phyloP scores from a whole-genome alignment of 2,113 vertebrate species.

The Rhea pennata region DNA sequence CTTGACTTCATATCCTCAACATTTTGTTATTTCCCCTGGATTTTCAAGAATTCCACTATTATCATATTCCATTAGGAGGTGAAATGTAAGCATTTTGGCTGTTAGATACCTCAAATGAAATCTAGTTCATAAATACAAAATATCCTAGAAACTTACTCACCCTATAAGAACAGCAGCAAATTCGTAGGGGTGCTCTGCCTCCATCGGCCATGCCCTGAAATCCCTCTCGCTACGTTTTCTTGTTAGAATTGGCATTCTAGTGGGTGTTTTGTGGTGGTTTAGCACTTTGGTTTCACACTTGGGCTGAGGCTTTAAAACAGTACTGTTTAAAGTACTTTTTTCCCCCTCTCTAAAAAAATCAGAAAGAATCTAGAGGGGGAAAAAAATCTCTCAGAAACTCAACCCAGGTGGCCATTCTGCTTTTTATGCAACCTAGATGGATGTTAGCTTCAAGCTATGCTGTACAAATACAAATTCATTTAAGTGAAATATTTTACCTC shows the following conservation, averaged over 20 bases:
- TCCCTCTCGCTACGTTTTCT: neutral
- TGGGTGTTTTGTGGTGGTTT: neutral
- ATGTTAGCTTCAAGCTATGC: neutral
- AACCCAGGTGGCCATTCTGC: neutral
- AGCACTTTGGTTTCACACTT: neutral
- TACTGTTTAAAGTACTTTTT: neutral
- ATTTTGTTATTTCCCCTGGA: neutral
- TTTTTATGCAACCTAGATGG: neutral
- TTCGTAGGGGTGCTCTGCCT: neutral
- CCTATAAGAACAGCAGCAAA: neutral
- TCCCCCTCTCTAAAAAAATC: neutral
- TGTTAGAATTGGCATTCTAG: neutral
- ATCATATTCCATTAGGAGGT: neutral
- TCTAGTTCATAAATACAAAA: neutral
- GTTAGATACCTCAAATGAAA: neutral
- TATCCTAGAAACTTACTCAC: neutral
- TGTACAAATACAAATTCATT: slow-evolving; percentile 36
- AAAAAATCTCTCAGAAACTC: neutral
- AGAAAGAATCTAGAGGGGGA: neutral
- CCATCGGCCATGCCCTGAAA: neutral
- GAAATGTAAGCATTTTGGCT: neutral
- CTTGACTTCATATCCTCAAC: neutral
- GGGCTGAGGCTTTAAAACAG: neutral
- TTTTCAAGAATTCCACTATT: neutral
- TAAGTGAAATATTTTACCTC: neutral